phyloP scores from a whole-genome alignment of 2,797 vertebrate genomes.

The Eulemur coronatus region DNA sequence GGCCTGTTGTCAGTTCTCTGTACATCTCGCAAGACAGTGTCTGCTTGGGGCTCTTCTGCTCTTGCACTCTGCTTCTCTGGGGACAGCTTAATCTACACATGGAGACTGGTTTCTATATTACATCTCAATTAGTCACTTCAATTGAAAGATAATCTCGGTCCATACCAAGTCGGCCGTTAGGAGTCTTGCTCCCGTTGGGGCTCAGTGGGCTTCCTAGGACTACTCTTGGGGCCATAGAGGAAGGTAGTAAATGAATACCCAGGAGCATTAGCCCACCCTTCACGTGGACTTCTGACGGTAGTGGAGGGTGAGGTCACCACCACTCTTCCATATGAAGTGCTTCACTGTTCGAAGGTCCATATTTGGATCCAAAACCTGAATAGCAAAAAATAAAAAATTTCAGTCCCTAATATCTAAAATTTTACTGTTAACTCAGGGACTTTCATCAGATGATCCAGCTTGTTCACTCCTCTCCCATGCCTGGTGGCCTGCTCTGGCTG shows the following conservation, averaged over 20 bases:
- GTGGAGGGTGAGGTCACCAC: slow-evolving; percentile 98
- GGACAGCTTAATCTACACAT: slow-evolving; percentile 82
- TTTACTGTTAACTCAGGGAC: not conserved
- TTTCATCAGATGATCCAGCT: not conserved
- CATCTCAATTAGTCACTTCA: slow-evolving; percentile 84
- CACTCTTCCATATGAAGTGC: slow-evolving; percentile 99
- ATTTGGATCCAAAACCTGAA: slow-evolving; percentile 97
- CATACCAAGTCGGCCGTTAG: slow-evolving; percentile 77
- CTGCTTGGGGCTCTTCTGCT: slow-evolving; percentile 70
- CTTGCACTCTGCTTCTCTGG: slow-evolving; percentile 70
- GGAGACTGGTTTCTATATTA: slow-evolving; percentile 85
- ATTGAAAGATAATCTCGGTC: slow-evolving; percentile 79
- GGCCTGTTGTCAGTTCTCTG: slow-evolving; percentile 79
- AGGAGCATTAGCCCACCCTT: slow-evolving; percentile 72
- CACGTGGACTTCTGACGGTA: slow-evolving; percentile 99
- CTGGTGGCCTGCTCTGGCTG: not conserved
- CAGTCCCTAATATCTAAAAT: not conserved
- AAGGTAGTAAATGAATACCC: slow-evolving; percentile 68
- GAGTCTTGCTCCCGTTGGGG: slow-evolving; percentile 82
- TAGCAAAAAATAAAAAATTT: not conserved
- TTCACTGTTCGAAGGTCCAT: slow-evolving; percentile 99
- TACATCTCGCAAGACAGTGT: slow-evolving; percentile 74
- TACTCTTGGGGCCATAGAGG: slow-evolving; percentile 83
- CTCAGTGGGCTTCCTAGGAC: slow-evolving; percentile 86
- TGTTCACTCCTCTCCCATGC: not conserved